Base-by-base conservation (phyloP, 2,113 vertebrate species). In the Sander lucioperca region DNA sequence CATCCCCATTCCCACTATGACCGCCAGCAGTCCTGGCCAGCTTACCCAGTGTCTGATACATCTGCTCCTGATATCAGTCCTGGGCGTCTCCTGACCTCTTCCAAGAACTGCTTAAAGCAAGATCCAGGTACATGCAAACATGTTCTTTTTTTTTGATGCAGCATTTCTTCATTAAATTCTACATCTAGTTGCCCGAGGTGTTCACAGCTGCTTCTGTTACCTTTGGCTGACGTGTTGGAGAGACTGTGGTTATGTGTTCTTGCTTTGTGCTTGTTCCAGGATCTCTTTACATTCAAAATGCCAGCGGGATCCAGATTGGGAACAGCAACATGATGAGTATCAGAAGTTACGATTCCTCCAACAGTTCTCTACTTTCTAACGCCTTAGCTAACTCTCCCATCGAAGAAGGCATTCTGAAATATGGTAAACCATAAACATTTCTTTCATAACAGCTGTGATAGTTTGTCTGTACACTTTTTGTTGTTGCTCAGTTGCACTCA, bases 231-330 rank as follows among this genome's bases (percentile, higher is more conserved):
- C 2, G n/a, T 39, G 3, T 10, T 25, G 6, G 15, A 61, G 39
- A 62, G 16, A 39, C 23, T 13, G 7, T 72, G 13, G 76, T 64
- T 2, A 54, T 56, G 0, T 83, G 62, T 80, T 5, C 51, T 72
- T 77, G 43, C 50, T 73, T 36, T 74, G 64, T 74, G 30, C 36
- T 54, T 48, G 5, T 69, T 77, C 11, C 62, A 92, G 91, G 68
- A 18, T 77, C 86, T 27, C 63, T 95, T 15, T 82, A 36, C 86
- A 95, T 96, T 86, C 72, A 79, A 0, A 91, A 94, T 53, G 93
- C 95, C 77, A 94, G 90, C 2, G 93, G 91, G 33, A 92, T 96
- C 86, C 95, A 96, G 77, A 96, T 96, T 10, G 95, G 95, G n/a
- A 90, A 84, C 87, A 87, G 94, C 91, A 96, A 96, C 91, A 84